These are phyloP conservation scores for Darevskia mixta DNA, from an alignment of 2,797 vertebrate species.

Conservation along the genomic window DNA sequence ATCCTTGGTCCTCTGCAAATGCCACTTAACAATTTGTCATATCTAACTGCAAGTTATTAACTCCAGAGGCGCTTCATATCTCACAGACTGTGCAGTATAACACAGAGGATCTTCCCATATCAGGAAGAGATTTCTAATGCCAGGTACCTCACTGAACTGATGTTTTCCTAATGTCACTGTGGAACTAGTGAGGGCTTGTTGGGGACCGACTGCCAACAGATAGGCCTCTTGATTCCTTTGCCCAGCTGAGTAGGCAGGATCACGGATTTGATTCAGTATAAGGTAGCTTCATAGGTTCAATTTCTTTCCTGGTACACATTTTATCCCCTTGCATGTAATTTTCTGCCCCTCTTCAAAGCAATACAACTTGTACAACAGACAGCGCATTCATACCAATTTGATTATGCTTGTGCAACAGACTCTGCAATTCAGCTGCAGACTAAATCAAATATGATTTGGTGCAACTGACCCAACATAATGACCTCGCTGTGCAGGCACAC, in stretches of 20 bases:
- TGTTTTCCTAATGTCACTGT: background rate
- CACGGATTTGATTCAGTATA: background rate
- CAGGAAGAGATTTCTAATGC: background rate
- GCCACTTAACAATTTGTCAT: constrained; percentile 1
- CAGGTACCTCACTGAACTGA: background rate
- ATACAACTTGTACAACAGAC: too few species aligned
- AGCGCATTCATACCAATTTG: background rate
- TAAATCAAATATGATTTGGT: background rate
- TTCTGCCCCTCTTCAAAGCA: background rate
- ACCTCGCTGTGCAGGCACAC: background rate
- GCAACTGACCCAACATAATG: background rate
- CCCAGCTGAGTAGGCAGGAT: background rate
- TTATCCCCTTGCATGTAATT: background rate
- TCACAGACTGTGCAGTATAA: constrained; percentile 1
- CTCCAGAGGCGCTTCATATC: constrained; percentile 8
- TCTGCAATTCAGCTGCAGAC: background rate
- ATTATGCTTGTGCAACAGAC: background rate
- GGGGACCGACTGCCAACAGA: too few species aligned
- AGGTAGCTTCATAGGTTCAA: background rate
- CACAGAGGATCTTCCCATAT: background rate
- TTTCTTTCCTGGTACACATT: background rate
- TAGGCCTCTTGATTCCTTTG: too few species aligned
- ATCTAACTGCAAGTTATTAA: constrained; percentile 15
- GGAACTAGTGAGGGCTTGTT: too few species aligned
- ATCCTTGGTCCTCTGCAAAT: background rate